phyloP scores from a whole-genome alignment of 2,797 vertebrate species.

The Momotus momota region DNA sequence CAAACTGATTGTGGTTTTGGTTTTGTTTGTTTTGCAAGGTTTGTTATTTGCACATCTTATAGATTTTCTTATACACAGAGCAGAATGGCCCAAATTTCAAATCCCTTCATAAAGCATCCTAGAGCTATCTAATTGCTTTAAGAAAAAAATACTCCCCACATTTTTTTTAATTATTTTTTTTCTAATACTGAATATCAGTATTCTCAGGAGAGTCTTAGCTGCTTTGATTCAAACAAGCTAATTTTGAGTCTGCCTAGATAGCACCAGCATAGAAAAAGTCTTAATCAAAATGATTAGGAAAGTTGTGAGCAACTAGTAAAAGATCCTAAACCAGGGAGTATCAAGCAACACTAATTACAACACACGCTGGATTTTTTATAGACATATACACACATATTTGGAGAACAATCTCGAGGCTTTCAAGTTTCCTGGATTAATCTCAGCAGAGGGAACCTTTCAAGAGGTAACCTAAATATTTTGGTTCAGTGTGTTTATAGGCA shows the following conservation, averaged over 20 bases:
- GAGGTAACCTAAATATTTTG: slow-evolving; percentile 9
- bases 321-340: background rate
- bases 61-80: background rate
- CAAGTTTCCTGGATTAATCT: slow-evolving; percentile 8
- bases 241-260: background rate
- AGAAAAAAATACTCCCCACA: background rate
- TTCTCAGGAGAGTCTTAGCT: background rate
- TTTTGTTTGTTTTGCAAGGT: background rate
- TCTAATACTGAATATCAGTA: background rate
- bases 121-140: background rate
- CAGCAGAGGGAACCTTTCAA: background rate
- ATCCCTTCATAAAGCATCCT: background rate
- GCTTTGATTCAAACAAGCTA: background rate
- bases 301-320: background rate
- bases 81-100: background rate
- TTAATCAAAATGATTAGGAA: background rate
- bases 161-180: background rate
- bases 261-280: background rate
- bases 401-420: slow-evolving; percentile 2
- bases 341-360: background rate
- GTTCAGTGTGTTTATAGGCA: slow-evolving; percentile 6
- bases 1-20: background rate
- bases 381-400: background rate
- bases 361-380: slow-evolving; percentile 44
- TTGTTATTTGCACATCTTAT: background rate